Evolutionary conservation across 2,113 vertebrate genomes (phyloP).

Genomic region (Myotis yumanensis): DNA sequence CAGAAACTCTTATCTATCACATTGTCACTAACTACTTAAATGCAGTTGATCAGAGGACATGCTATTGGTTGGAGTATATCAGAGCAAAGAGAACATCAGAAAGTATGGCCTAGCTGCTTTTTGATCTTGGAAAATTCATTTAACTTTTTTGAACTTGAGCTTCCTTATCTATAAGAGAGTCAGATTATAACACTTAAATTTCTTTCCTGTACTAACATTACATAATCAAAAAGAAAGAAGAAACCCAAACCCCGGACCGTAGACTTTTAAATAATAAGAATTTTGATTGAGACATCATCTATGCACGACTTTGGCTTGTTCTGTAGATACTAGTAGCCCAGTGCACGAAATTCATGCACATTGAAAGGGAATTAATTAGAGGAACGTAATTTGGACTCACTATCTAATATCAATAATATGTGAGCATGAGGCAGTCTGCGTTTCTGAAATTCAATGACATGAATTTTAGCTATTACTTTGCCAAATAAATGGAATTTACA

Average conservation of each 20-base stretch:
- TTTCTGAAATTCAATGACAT: too few species aligned
- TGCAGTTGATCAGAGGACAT: neutral
- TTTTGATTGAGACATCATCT: conserved; percentile 27
- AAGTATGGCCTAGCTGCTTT: neutral
- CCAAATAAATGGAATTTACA: too few species aligned
- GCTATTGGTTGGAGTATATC: neutral
- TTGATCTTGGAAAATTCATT: neutral
- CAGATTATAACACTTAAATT: neutral
- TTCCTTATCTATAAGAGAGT: neutral
- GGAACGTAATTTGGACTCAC: too few species aligned
- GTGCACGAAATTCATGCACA: too few species aligned
- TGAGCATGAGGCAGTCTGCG: too few species aligned
- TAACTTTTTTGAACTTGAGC: neutral
- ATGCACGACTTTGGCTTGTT: neutral
- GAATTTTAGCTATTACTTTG: too few species aligned
- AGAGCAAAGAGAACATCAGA: neutral
- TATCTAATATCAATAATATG: too few species aligned
- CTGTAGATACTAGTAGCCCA: neutral
- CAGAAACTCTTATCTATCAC: neutral
- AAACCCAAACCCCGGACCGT: neutral
- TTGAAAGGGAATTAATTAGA: too few species aligned
- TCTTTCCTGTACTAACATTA: neutral
- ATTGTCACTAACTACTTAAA: neutral
- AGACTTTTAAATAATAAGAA: neutral
- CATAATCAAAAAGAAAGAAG: neutral